phyloP scores from a whole-genome alignment of 2,888 invertebrate species.

The Agrotis segetum region DNA sequence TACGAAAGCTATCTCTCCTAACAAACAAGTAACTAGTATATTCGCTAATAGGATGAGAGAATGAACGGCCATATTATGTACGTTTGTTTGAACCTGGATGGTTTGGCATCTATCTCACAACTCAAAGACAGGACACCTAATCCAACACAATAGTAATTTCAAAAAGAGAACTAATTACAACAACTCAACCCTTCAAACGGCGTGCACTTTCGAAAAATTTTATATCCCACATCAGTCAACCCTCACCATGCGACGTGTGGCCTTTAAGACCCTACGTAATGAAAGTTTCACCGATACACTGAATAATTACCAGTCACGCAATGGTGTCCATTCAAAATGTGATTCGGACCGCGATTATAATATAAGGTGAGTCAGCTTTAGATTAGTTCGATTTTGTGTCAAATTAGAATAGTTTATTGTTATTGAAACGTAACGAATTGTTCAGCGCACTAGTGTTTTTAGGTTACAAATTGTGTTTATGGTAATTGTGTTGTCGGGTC shows the following conservation, averaged over 20 bases:
- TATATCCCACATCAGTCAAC: conserved; percentile 61
- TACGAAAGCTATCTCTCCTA: no score
- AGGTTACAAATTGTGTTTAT: conserved; percentile 47
- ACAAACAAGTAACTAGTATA: background rate
- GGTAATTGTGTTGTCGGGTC: conserved; percentile 19
- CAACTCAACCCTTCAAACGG: conserved; percentile 52
- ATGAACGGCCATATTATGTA: no score
- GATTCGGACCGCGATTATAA: conserved; percentile 67
- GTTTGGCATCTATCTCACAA: background rate
- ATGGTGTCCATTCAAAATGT: conserved; percentile 74
- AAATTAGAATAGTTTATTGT: conserved; percentile 64
- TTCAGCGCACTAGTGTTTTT: conserved; percentile 32
- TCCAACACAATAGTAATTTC: conserved; percentile 12
- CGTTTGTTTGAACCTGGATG: no score
- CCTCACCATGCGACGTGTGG: conserved; percentile 71
- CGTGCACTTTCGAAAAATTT: conserved; percentile 62
- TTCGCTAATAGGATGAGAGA: no score
- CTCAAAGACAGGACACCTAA: background rate
- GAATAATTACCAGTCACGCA: conserved; percentile 82
- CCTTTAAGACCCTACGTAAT: conserved; percentile 74
- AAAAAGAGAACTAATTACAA: conserved; percentile 28
- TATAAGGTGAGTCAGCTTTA: conserved; percentile 66
- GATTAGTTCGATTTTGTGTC: conserved; percentile 65
- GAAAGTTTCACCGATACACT: conserved; percentile 64
- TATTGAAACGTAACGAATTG: conserved; percentile 54